phyloP scores from a whole-genome alignment of 1,140 invertebrate genomes.

The Polypedilum pembai region DNA sequence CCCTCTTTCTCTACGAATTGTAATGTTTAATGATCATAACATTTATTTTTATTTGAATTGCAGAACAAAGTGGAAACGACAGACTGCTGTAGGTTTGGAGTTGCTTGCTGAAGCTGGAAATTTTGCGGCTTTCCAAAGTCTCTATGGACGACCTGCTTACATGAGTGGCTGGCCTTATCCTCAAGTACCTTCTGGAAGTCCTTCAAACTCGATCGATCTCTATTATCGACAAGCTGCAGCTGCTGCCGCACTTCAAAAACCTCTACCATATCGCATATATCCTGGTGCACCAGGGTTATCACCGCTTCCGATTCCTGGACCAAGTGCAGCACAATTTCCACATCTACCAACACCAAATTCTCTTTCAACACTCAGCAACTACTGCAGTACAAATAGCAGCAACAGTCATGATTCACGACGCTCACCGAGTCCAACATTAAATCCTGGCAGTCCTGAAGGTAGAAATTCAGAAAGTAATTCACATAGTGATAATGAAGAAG shows the following conservation, averaged over 20 bases:
- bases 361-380: not conserved
- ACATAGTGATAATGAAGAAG: constrained; percentile 40
- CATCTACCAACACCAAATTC: constrained; percentile 2
- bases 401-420: constrained; percentile 32
- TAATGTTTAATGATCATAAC: not conserved
- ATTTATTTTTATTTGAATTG: constrained; percentile 42
- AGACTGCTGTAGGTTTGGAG: constrained; percentile 90
- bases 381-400: constrained; percentile 32
- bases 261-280: constrained; percentile 58
- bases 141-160: constrained; percentile 64
- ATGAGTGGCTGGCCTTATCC: constrained; percentile 52
- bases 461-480: constrained; percentile 38
- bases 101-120: constrained; percentile 89
- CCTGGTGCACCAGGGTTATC: not conserved
- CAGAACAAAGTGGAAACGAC: constrained; percentile 99
- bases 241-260: constrained; percentile 69
- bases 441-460: constrained; percentile 42
- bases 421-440: constrained; percentile 42
- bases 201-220: constrained; percentile 51
- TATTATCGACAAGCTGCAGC: constrained; percentile 66
- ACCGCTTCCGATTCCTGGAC: not conserved
- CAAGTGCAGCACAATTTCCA: not conserved
- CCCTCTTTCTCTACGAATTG: not conserved
- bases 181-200: constrained; percentile 45
- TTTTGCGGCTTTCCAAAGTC: constrained; percentile 85